Conservation (phyloP, 1,140 invertebrate genomes). For the Anthonomus grandis region DNA sequence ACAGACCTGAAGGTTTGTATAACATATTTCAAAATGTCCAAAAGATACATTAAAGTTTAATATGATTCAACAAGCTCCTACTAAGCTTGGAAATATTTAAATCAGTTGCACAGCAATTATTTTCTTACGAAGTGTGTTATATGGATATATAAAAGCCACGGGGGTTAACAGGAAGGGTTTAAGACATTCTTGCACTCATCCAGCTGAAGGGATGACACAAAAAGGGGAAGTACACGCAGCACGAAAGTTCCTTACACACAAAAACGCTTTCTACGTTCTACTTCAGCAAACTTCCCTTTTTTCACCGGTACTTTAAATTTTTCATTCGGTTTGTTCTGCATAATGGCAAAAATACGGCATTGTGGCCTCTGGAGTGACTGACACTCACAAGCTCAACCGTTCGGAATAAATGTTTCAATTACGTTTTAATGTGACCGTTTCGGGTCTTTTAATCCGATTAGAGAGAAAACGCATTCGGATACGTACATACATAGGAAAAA, state of each 20-base stretch:
- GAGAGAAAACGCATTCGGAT: conserved; percentile 7
- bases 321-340: conserved; percentile 12
- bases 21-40: no score
- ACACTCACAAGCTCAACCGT: conserved; percentile 34
- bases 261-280: background rate
- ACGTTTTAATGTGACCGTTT: conserved; percentile 34
- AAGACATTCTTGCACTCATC: background rate
- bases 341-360: conserved; percentile 19
- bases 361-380: conserved; percentile 26
- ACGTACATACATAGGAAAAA: conserved; percentile 4
- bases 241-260: no score
- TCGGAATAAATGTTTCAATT: conserved; percentile 36
- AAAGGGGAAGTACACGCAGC: background rate
- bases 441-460: conserved; percentile 34
- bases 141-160: no score
- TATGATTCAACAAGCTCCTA: no score
- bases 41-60: no score
- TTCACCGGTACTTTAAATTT: conserved; percentile 21
- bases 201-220: background rate
- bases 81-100: no score
- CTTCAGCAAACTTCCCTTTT: background rate
- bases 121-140: no score
- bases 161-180: conserved; percentile 1
- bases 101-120: no score
- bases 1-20: no score